A percentile compares a stretch with the other conserved stretches of the same genome.
phyloP scores from a whole-genome alignment of 2,797 vertebrate genomes.

The Hydrophis major region DNA sequence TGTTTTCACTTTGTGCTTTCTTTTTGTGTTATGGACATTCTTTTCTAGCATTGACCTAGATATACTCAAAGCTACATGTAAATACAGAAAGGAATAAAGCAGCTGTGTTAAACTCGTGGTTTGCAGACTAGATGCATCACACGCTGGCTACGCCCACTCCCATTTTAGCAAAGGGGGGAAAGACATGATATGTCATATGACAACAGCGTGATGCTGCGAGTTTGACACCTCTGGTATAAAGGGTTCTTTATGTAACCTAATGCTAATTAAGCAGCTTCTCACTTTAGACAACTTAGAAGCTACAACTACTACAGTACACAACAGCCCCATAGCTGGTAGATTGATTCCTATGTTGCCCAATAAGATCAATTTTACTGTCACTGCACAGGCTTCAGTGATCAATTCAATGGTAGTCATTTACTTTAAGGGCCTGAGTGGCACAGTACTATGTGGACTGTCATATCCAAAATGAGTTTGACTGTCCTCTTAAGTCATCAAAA shows the following conservation, averaged over 20 bases:
- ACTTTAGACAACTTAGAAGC: not conserved
- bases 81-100: not conserved
- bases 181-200: no score
- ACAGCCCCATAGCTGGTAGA: not conserved
- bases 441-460: not conserved
- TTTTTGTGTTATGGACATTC: not conserved
- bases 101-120: no score
- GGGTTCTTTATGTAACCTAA: constrained; percentile 33
- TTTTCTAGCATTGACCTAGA: not conserved
- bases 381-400: not conserved
- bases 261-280: constrained; percentile 9
- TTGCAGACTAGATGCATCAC: no score
- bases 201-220: no score
- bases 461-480: not conserved
- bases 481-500: not conserved
- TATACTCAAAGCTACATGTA: constrained; percentile 15
- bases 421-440: not conserved
- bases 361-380: not conserved
- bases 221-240: no score
- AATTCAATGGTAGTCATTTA: not conserved
- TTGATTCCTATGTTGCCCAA: not conserved
- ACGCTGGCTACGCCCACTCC: no score
- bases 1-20: constrained; percentile 28
- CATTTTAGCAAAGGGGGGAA: no score
- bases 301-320: not conserved